Conservation (phyloP, 1,140 invertebrate genomes). For the Campoletis sonorensis region DNA sequence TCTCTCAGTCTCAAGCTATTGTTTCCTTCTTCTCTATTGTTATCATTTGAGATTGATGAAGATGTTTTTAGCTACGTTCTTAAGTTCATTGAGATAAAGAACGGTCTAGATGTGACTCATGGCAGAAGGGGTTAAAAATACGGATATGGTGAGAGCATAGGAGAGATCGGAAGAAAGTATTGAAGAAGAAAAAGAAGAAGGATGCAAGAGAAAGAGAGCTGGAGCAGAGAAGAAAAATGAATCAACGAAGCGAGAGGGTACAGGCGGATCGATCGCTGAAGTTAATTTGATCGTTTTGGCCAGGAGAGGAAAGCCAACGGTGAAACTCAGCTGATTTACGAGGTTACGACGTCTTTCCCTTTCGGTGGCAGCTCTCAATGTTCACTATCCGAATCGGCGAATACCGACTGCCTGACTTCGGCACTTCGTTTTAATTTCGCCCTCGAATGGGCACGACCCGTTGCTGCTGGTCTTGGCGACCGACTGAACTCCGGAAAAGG, state of each 20-base stretch:
- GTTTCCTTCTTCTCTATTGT: neutral
- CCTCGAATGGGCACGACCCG: conserved; percentile 46
- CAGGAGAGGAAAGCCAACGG: conserved; percentile 24
- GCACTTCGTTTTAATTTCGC: conserved; percentile 54
- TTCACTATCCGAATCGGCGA: conserved; percentile 28
- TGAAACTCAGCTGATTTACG: conserved; percentile 48
- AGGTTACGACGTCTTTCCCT: conserved; percentile 42
- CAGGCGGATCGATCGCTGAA: conserved; percentile 35
- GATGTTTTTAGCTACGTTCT: conserved; percentile 9
- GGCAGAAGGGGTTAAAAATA: neutral
- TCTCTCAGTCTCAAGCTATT: neutral
- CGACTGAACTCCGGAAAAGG: neutral
- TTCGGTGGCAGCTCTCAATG: conserved; percentile 28
- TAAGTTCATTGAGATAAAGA: neutral
- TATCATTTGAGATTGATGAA: neutral
- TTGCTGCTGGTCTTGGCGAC: conserved; percentile 26
- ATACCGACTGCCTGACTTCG: conserved; percentile 24
- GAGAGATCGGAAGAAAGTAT: neutral
- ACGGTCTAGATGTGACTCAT: no score
- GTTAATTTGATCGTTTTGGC: conserved; percentile 44
- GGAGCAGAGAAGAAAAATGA: neutral
- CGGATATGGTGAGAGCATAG: neutral
- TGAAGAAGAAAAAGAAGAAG: no score
- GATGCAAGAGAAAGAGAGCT: conserved; percentile 13
- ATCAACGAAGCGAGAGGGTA: conserved; percentile 16